Evolutionary conservation across 2,797 vertebrate species (phyloP).

Genomic region (Thaleichthys pacificus): DNA sequence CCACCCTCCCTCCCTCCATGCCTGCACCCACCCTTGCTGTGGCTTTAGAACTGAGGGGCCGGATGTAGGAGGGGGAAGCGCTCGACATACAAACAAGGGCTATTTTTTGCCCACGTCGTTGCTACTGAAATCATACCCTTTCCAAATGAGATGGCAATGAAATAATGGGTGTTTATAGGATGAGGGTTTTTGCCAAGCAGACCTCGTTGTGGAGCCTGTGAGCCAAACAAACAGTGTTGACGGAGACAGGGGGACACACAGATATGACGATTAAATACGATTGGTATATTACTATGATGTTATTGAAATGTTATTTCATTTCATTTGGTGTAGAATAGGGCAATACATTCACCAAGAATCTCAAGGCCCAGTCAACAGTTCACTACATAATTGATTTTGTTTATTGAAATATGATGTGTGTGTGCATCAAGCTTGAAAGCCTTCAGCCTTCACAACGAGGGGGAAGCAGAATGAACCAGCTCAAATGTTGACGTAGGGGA

Average conservation of each 20-base stretch:
- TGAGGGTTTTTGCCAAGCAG: too few relatives aligned
- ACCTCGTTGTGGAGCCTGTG: background rate
- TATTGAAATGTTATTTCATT: too few relatives aligned
- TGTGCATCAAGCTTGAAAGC: background rate
- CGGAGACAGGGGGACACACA: background rate
- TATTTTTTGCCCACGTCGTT: conserved; percentile 6
- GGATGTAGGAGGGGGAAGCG: background rate
- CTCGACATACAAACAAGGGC: background rate
- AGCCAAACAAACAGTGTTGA: background rate
- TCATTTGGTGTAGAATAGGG: too few relatives aligned
- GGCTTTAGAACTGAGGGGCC: background rate
- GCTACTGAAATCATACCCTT: conserved; percentile 7
- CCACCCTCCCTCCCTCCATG: background rate
- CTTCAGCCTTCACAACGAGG: background rate
- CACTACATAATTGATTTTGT: too few relatives aligned
- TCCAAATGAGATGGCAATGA: conserved; percentile 1
- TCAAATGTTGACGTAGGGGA: background rate
- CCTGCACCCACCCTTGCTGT: background rate
- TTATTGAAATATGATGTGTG: too few relatives aligned
- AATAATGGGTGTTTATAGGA: background rate
- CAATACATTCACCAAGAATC: too few relatives aligned
- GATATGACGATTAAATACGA: background rate
- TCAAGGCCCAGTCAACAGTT: too few relatives aligned
- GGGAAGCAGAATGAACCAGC: background rate
- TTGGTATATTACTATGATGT: too few relatives aligned